These are phyloP conservation scores for Cybosia mesomella DNA, from an alignment of 2,888 invertebrate genomes.

Conservation along the genomic window DNA sequence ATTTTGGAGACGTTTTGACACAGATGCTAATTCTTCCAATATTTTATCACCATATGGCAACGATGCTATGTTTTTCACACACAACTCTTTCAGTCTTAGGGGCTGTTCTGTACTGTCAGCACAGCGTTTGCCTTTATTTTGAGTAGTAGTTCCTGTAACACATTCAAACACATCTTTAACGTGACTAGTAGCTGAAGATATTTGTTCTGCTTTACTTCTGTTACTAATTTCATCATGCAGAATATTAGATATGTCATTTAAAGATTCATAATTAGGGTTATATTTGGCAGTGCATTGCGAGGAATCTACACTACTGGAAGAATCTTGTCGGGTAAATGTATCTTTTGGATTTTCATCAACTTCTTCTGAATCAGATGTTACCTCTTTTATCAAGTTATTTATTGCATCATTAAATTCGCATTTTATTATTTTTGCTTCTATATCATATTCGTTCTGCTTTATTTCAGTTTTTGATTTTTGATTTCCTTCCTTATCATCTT, in stretches of 20 bases:
- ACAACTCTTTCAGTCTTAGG: slow-evolving; percentile 88
- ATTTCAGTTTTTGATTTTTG: slow-evolving; percentile 27
- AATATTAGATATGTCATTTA: slow-evolving; percentile 87
- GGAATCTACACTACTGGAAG: slow-evolving; percentile 88
- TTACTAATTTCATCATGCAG: slow-evolving; percentile 77
- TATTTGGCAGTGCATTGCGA: slow-evolving; percentile 91
- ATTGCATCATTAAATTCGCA: slow-evolving; percentile 82
- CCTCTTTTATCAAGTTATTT: slow-evolving; percentile 81
- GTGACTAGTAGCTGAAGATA: slow-evolving; percentile 61
- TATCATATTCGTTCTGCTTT: slow-evolving; percentile 60
- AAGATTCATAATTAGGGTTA: slow-evolving; percentile 87
- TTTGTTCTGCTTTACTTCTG: slow-evolving; percentile 52
- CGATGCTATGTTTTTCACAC: slow-evolving; percentile 88
- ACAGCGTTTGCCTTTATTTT: slow-evolving; percentile 45
- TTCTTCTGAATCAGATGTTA: slow-evolving; percentile 72
- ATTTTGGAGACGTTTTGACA: slow-evolving; percentile 85
- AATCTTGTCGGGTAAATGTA: slow-evolving; percentile 84
- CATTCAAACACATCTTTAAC: slow-evolving; percentile 81
- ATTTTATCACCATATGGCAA: slow-evolving; percentile 91
- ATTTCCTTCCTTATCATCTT: slow-evolving; percentile 22
- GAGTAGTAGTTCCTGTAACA: slow-evolving; percentile 68
- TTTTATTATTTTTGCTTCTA: slow-evolving; percentile 80
- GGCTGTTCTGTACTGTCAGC: slow-evolving; percentile 63
- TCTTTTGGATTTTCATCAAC: slow-evolving; percentile 65
- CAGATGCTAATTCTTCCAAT: slow-evolving; percentile 89